Evolutionary conservation across 2,797 vertebrate species (phyloP), one percentile per base, ranked within the genome.

Genomic region (Cryptoblepharus egeriae): DNA sequence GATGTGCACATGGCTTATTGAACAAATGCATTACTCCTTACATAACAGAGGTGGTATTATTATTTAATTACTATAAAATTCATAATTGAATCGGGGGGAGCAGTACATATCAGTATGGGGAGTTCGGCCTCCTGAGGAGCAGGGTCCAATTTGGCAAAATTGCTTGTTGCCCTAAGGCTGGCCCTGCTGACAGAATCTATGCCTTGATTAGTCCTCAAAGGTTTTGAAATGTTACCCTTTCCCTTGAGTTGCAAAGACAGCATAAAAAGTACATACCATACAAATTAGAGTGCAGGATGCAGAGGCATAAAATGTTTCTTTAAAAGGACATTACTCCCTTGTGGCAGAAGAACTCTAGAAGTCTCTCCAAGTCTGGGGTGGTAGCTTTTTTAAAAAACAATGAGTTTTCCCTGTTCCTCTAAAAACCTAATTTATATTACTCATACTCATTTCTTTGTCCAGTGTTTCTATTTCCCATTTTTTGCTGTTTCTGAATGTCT

Each of bases 251-350:
- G 20, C 58, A 58, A 45, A 68, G 63, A 32, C 67, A 82, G 57
- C 68, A 64, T 76, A 70, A 82, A 70, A 77, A 82, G 20, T 67
- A 18, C 35, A 65, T 57, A 74, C 45, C 60, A 73, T 81, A 35
- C 55, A 76, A 55, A 61, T 71, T 58, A 81, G 61, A 71, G 42
- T 71, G 81, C 42, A 55, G 49, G 75, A 67, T 64, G 32, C 57
- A 71, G 70, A 69, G 75, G 75, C 35, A 72, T 42, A 77, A 71
- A 32, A 58, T 73, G 60, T 65, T 65, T 55, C 71, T 83, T 71
- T 77, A 82, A 42, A 74, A 82, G 39, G 26, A 71, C 67, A 52
- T 72, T 73, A 73, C 68, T 72, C 22, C 52, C 35, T 42, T 45
- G 69, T 61, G 69, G 68, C 45, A 82, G 65, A 37, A 45, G 15